Conservation (phyloP, 2,888 invertebrate genomes). For the Diaphora mendica region DNA sequence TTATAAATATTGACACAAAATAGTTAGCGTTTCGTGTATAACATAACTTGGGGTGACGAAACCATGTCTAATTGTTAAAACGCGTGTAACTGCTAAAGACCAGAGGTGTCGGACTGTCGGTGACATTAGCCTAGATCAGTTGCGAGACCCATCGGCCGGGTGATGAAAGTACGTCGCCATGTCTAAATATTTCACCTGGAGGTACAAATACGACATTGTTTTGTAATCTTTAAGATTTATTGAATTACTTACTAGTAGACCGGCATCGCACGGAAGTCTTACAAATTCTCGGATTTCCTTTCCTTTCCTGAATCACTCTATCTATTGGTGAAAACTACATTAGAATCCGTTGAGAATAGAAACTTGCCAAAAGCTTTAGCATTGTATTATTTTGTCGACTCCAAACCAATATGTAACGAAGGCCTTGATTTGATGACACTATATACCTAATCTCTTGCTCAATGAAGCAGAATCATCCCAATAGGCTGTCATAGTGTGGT, state of each 20-base stretch:
- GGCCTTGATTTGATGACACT: too few species aligned
- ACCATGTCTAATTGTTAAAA: neutral
- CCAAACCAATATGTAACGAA: too few species aligned
- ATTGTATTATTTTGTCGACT: too few species aligned
- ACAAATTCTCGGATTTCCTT: too few species aligned
- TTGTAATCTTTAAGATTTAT: neutral
- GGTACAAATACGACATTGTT: neutral
- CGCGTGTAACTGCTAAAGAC: slow-evolving; percentile 5
- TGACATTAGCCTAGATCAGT: slow-evolving; percentile 7
- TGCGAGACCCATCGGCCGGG: neutral
- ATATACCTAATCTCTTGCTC: too few species aligned
- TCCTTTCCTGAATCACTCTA: too few species aligned
- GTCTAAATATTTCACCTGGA: neutral
- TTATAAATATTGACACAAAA: slow-evolving; percentile 6
- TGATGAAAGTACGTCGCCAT: neutral
- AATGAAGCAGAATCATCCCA: too few species aligned
- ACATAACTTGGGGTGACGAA: neutral
- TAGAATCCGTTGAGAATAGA: too few species aligned
- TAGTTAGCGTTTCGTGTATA: neutral
- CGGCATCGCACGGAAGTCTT: too few species aligned
- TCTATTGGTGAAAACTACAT: too few species aligned
- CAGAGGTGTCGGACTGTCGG: neutral
- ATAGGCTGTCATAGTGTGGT: too few species aligned
- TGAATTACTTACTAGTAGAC: neutral
- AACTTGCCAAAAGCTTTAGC: too few species aligned